Evolutionary conservation across 2,797 vertebrate genomes (phyloP).

Genomic region (Brachyalestes nurse): DNA sequence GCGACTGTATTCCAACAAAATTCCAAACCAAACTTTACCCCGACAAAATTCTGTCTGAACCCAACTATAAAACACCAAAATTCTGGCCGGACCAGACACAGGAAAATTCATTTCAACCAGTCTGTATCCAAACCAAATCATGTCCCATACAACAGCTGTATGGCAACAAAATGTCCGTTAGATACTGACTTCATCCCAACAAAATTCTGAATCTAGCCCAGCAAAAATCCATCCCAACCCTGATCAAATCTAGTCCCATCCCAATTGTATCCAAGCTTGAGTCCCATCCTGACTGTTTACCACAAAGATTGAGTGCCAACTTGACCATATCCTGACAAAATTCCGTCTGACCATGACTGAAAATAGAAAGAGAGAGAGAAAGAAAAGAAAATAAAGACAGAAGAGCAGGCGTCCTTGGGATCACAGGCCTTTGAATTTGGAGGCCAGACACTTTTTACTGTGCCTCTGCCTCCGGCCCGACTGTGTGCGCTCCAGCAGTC

Average conservation of each 20-base stretch:
- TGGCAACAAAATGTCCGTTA: too few relatives aligned
- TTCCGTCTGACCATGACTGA: neutral
- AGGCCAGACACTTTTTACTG: conserved; percentile 66
- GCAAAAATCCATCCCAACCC: neutral
- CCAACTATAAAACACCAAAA: neutral
- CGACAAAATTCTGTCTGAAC: neutral
- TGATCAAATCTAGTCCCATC: too few relatives aligned
- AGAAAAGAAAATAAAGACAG: conserved; percentile 55
- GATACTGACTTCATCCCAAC: too few relatives aligned
- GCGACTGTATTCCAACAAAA: neutral
- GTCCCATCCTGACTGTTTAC: too few relatives aligned
- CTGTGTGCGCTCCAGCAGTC: conserved; percentile 71
- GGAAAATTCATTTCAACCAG: too few relatives aligned
- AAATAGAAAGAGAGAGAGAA: neutral
- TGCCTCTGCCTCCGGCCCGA: conserved; percentile 78
- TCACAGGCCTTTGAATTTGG: conserved; percentile 69
- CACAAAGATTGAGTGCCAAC: neutral
- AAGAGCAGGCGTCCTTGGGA: conserved; percentile 67
- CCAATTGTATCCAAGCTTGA: too few relatives aligned
- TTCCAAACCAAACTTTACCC: neutral
- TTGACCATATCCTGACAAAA: neutral
- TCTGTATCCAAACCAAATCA: neutral
- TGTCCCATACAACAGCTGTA: neutral
- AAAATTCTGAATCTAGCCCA: neutral
- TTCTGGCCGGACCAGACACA: too few relatives aligned